Conservation (phyloP, 1,140 invertebrate species). For the Ceratitis capitata region DNA sequence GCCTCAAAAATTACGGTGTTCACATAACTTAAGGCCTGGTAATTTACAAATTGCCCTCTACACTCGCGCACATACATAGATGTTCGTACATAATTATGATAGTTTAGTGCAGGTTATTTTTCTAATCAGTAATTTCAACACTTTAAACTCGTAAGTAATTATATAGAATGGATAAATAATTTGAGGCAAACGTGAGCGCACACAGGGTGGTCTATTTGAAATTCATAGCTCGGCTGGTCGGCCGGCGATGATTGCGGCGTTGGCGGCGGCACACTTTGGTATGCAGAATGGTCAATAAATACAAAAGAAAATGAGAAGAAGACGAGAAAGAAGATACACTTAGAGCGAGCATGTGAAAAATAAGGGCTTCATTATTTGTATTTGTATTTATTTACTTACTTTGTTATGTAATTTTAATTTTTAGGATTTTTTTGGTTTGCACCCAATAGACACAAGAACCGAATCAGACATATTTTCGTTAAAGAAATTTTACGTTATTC, state of each 20-base stretch:
- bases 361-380: too few species aligned
- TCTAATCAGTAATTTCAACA: constrained; percentile 22
- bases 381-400: too few species aligned
- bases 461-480: too few species aligned
- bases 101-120: not conserved
- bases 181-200: not conserved
- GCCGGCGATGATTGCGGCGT: not conserved
- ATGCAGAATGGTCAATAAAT: not conserved
- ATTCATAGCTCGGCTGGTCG: too few species aligned
- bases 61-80: not conserved
- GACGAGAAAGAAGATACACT: not conserved
- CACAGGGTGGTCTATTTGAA: constrained; percentile 25
- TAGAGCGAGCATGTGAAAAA: not conserved
- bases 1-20: not conserved
- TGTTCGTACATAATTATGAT: not conserved
- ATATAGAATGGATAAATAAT: constrained; percentile 29
- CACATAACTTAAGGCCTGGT: not conserved
- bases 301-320: not conserved
- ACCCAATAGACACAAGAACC: too few species aligned
- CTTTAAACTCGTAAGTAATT: constrained; percentile 4
- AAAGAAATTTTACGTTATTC: too few species aligned
- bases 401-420: not conserved
- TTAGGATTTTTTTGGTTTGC: too few species aligned
- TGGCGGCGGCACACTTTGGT: not conserved
- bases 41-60: not conserved